Percentiles rank a stretch among this genome's conserved stretches.
Conservation (phyloP, 2,888 invertebrate species). For the Drosophila paramelanica region DNA sequence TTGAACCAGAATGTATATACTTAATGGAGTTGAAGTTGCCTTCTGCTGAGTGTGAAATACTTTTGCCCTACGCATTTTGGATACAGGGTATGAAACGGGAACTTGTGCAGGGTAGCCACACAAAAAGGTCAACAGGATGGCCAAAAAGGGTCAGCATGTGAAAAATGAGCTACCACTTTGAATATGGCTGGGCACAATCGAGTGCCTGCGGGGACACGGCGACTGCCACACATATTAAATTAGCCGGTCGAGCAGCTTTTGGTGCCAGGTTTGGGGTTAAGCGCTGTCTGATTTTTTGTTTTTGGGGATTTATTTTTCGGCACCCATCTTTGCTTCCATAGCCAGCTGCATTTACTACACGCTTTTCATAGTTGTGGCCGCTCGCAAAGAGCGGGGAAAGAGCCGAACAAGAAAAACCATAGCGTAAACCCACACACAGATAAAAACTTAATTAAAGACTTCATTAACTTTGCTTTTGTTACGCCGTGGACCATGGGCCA, state of each 20-base stretch:
- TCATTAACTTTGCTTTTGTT: slow-evolving; percentile 68
- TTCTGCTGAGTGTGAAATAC: not conserved
- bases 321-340: slow-evolving; percentile 31
- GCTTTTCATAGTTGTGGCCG: slow-evolving; percentile 43
- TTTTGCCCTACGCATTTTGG: not conserved
- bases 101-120: slow-evolving; percentile 12
- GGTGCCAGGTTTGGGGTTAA: slow-evolving; percentile 36
- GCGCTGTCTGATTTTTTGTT: slow-evolving; percentile 39
- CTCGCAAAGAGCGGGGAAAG: slow-evolving; percentile 10
- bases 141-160: slow-evolving; percentile 63
- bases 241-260: slow-evolving; percentile 39
- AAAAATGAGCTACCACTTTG: slow-evolving; percentile 69
- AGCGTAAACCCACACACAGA: slow-evolving; percentile 21
- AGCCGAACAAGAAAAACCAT: slow-evolving; percentile 11
- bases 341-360: slow-evolving; percentile 30
- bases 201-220: slow-evolving; percentile 1
- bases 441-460: slow-evolving; percentile 74
- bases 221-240: slow-evolving; percentile 63
- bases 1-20: too few species aligned
- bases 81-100: not conserved
- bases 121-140: slow-evolving; percentile 65
- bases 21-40: not conserved
- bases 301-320: slow-evolving; percentile 37
- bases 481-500: slow-evolving; percentile 19
- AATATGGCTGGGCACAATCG: slow-evolving; percentile 46